Evolutionary conservation across 2,797 vertebrate species (phyloP), one percentile per base, ranked within the genome.

Genomic region (Rhabdophis nuchalis): DNA sequence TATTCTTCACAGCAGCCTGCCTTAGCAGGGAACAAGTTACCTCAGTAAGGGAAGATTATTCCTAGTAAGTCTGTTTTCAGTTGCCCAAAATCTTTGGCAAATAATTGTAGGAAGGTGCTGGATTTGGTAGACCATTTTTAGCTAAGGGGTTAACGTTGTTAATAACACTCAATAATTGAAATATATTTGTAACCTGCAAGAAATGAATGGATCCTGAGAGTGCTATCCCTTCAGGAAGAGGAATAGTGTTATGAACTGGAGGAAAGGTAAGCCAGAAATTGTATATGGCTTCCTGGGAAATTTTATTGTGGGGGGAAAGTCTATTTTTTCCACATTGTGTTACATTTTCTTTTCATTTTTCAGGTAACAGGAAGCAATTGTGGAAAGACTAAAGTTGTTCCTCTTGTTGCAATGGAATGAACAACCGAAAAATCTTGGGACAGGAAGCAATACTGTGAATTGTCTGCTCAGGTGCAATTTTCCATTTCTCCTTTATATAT

Each of bases 401-500:
- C 18, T 41, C 72, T 46, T 90, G 32, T 41, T 57, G 54, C n/a
- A 32, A 27, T 52, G 29, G 20, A 18, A 20, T n/a, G 41, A 61
- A 46, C 14, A 50, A 72, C 13, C 1, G 18, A 89, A 89, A 89
- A 23, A 54, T 95, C 92, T 60, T 46, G 72, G 72, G 72, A 88
- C n/a, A 93, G 0, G 9, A 87, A 90, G 85, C 89, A 93, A 94
- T 68, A 91, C 54, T 91, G n/a, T 89, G 87, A 93, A 96, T 92
- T 91, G 68, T 92, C 0, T 4, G 25, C 68, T 90, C 86, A 88
- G 89, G 72, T 88, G 68, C 91, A 93, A 68, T 87, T 94, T 92
- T 92, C 90, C 58, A 87, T 93, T 95, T 95, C 95, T 95, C 91
- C 92, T 54, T 95, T 95, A 93, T 95, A 95, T 95, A 94, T 89